Evolutionary conservation across 2,888 invertebrate genomes (phyloP).

Genomic region (Sipha maydis): DNA sequence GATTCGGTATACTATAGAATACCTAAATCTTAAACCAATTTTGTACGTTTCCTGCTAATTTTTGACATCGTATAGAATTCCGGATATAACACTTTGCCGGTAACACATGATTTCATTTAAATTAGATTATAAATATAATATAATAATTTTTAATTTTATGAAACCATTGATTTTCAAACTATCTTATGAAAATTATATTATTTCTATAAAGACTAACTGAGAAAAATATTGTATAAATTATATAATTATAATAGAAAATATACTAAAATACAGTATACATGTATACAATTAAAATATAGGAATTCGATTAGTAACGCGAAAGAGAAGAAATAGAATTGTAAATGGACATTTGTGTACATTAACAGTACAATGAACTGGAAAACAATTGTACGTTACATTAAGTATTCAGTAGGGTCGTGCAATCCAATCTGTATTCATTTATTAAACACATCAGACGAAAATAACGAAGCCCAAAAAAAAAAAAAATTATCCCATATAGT

Average conservation of each 20-base stretch:
- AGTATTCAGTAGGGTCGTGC: constrained; percentile 44
- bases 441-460: constrained; percentile 44
- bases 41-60: too few species aligned
- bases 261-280: neutral
- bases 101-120: too few species aligned
- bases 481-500: constrained; percentile 19
- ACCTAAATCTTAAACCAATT: too few species aligned
- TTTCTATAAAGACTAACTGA: too few species aligned
- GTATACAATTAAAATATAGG: neutral
- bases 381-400: constrained; percentile 48
- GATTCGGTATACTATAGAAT: too few species aligned
- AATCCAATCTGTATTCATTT: constrained; percentile 43
- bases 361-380: neutral
- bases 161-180: too few species aligned
- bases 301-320: neutral
- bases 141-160: neutral
- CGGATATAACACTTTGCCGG: too few species aligned
- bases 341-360: constrained; percentile 4
- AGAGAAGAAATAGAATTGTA: constrained; percentile 9
- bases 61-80: too few species aligned
- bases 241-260: neutral
- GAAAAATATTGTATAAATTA: neutral
- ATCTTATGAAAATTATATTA: too few species aligned
- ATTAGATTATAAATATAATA: too few species aligned
- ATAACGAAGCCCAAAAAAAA: constrained; percentile 3